phyloP scores from a whole-genome alignment of 2,113 vertebrate genomes.

The Entomyzon cyanotis region DNA sequence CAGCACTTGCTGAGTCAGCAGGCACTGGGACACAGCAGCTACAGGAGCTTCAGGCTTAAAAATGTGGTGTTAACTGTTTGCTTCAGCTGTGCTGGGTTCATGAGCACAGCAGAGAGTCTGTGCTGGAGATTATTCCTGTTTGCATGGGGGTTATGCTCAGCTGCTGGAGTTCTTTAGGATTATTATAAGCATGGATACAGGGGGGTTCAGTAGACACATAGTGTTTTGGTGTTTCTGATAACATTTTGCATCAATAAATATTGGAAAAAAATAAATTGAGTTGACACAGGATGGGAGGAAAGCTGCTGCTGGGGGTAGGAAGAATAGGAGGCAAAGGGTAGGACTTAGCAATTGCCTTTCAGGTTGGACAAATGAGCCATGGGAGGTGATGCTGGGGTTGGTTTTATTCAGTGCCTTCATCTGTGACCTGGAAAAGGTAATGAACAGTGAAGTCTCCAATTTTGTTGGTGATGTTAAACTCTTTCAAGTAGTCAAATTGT shows the following conservation, averaged over 20 bases:
- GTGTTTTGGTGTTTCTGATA: neutral
- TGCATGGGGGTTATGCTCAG: neutral
- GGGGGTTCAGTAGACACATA: neutral
- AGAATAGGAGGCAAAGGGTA: neutral
- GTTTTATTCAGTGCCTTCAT: neutral
- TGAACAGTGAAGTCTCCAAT: neutral
- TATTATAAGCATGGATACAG: neutral
- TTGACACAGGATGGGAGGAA: neutral
- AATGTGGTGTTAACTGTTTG: neutral
- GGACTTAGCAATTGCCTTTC: neutral
- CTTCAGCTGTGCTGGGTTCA: neutral
- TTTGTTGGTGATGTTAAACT: neutral
- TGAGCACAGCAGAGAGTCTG: neutral
- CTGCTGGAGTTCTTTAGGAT: neutral
- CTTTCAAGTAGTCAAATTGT: neutral
- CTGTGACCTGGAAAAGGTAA: constrained; percentile 20
- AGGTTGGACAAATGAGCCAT: neutral
- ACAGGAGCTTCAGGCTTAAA: neutral
- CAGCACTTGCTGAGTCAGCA: neutral
- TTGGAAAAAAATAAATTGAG: neutral
- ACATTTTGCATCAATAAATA: neutral
- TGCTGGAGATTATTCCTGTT: neutral
- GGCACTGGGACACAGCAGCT: neutral
- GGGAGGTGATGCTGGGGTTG: neutral
- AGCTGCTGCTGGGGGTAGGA: neutral